These are phyloP conservation scores for Ligdia adustata DNA, from an alignment of 2,888 invertebrate genomes.

Conservation along the genomic window DNA sequence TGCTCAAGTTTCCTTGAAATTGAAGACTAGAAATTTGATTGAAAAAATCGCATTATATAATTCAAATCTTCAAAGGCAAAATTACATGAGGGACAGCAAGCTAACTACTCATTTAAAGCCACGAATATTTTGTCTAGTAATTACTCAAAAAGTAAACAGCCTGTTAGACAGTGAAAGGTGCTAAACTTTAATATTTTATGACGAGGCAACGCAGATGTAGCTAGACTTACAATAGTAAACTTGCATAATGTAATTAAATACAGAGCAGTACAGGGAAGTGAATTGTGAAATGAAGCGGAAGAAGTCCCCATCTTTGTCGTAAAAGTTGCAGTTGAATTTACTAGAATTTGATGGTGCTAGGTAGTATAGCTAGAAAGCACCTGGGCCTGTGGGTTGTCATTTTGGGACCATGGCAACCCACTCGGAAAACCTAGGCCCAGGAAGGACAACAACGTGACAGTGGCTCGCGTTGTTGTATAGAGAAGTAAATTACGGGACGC, in stretches of 20 bases:
- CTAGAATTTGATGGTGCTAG: conserved; percentile 5
- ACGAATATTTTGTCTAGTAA: not conserved
- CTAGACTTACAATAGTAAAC: conserved; percentile 7
- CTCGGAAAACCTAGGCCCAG: no score
- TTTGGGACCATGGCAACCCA: no score
- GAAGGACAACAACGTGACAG: no score
- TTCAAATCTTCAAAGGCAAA: not conserved
- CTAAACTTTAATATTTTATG: conserved; percentile 3
- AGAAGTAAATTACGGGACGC: no score
- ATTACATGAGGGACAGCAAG: not conserved
- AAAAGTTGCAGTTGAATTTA: conserved; percentile 2
- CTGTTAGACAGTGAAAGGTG: conserved; percentile 6
- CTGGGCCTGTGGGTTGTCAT: no score
- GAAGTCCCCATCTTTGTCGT: not conserved
- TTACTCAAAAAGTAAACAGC: not conserved
- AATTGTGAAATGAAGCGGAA: conserved; percentile 11
- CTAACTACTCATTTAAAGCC: not conserved
- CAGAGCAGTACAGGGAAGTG: conserved; percentile 13
- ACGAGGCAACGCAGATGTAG: conserved; percentile 11
- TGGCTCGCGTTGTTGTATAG: no score
- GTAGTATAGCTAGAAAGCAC: no score
- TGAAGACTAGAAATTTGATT: no score
- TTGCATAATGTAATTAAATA: conserved; percentile 13
- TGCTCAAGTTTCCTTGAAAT: no score
- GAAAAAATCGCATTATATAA: no score